These are phyloP conservation scores for Prietella phreatophila DNA, from an alignment of 2,113 vertebrate species.

Conservation along the genomic window DNA sequence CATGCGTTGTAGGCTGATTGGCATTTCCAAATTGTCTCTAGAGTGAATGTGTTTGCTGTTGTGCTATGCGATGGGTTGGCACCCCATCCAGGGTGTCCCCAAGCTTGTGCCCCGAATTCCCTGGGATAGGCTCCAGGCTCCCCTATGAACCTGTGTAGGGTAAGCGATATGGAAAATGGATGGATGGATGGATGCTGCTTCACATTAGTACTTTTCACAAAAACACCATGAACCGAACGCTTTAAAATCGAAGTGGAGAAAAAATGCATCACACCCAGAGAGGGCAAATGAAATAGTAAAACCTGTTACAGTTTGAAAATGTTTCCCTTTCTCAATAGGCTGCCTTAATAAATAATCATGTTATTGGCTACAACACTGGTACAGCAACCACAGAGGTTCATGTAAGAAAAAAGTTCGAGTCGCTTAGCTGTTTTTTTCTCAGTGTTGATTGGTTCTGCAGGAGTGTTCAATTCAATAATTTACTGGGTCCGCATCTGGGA, in stretches of 20 bases:
- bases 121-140: no score
- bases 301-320: background rate
- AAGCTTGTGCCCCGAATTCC: no score
- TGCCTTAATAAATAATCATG: background rate
- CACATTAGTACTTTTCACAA: background rate
- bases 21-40: no score
- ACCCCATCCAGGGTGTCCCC: no score
- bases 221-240: background rate
- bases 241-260: background rate
- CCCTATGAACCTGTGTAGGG: no score
- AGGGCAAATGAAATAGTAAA: background rate
- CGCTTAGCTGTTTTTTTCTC: background rate
- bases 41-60: no score
- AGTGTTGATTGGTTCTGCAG: background rate
- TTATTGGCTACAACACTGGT: background rate
- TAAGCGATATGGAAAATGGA: no score
- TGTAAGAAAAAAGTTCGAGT: background rate
- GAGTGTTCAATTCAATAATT: background rate
- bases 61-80: no score
- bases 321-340: background rate
- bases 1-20: no score
- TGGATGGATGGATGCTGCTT: no score
- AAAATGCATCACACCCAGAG: no score
- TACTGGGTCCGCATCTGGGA: background rate
- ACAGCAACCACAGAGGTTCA: background rate